These are phyloP conservation scores for Drosophila virilis DNA, from an alignment of 1,140 invertebrate genomes.

Conservation along the genomic window DNA sequence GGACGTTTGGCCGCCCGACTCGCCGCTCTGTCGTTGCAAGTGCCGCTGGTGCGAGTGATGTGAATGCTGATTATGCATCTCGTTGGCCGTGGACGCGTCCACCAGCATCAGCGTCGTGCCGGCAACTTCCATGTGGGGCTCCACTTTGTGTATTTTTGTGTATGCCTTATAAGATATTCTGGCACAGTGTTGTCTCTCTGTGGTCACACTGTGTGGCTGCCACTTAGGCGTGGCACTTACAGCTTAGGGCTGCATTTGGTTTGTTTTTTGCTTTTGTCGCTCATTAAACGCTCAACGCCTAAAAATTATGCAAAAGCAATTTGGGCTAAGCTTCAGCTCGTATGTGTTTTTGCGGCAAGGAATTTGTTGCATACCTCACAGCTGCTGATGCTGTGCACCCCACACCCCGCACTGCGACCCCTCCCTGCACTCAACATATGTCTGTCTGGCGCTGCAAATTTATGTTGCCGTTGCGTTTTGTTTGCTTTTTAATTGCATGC, in stretches of 20 bases:
- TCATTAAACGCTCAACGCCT: constrained; percentile 27
- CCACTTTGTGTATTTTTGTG: constrained; percentile 5
- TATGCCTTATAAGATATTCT: not conserved
- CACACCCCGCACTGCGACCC: not conserved
- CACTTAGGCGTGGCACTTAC: not conserved
- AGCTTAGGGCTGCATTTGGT: constrained; percentile 10
- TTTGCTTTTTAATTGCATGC: constrained; percentile 68
- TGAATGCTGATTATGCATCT: constrained; percentile 38
- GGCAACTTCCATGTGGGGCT: constrained; percentile 48
- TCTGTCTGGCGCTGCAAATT: constrained; percentile 53
- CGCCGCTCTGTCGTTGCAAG: constrained; percentile 18
- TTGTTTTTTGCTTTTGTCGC: constrained; percentile 4
- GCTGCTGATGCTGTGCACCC: not conserved
- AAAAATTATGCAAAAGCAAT: constrained; percentile 11
- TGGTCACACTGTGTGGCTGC: not conserved
- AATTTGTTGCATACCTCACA: constrained; percentile 30
- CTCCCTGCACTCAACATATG: not conserved
- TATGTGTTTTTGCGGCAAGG: not conserved
- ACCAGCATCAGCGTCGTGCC: constrained; percentile 52
- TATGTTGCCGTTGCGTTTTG: constrained; percentile 56
- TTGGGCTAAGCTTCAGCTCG: constrained; percentile 1
- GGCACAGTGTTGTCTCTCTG: not conserved
- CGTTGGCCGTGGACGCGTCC: constrained; percentile 30
- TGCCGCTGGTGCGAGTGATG: constrained; percentile 27
- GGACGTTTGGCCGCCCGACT: constrained; percentile 10